These are phyloP conservation scores for Rostratula benghalensis DNA, from an alignment of 2,113 vertebrate species.

Conservation along the genomic window DNA sequence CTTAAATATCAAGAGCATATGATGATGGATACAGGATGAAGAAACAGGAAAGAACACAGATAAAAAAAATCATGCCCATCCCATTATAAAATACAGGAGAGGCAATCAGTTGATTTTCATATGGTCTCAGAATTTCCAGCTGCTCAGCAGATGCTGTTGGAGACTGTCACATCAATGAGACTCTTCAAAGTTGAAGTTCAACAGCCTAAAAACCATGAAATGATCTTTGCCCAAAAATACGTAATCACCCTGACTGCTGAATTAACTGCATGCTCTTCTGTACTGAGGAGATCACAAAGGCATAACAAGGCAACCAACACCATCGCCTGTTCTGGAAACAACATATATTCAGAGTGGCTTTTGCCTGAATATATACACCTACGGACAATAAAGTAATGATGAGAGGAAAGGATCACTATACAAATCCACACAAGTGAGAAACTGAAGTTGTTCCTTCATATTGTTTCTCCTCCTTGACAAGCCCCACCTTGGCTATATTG, in stretches of 20 bases:
- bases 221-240: constrained; percentile 47
- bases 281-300: not conserved
- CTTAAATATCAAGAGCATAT: constrained; percentile 38
- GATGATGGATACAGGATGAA: not conserved
- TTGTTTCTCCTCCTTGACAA: not conserved
- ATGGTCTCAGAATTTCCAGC: constrained; percentile 55
- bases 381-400: not conserved
- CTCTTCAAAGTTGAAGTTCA: constrained; percentile 44
- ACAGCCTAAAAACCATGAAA: constrained; percentile 64
- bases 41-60: constrained; percentile 4
- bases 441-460: not conserved
- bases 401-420: not conserved
- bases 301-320: not conserved
- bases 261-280: not conserved
- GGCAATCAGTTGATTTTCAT: constrained; percentile 33
- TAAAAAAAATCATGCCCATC: constrained; percentile 19
- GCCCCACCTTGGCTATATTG: not conserved
- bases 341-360: not conserved
- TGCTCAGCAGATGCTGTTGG: constrained; percentile 27
- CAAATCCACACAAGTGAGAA: not conserved
- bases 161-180: constrained; percentile 62
- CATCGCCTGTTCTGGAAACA: constrained; percentile 2
- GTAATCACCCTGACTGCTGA: not conserved
- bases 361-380: not conserved
- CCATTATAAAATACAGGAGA: not conserved